These are phyloP conservation scores for Cylindroiulus punctatus DNA, from an alignment of 2,888 invertebrate species.

Conservation along the genomic window DNA sequence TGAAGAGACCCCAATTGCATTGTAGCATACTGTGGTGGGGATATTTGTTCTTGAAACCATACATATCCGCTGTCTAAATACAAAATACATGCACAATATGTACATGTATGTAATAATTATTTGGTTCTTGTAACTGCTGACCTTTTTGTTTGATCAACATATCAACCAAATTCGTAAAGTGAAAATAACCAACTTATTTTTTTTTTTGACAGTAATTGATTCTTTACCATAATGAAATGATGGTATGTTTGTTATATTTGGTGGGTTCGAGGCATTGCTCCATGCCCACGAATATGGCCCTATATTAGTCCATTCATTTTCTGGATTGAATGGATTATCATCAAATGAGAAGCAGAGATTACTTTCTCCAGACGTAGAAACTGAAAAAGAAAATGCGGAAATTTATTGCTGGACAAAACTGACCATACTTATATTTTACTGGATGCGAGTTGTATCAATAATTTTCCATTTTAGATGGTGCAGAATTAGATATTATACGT, in stretches of 20 bases:
- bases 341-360: neutral
- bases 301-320: neutral
- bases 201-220: no score
- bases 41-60: conserved; percentile 26
- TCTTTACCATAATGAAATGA: conserved; percentile 40
- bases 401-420: no score
- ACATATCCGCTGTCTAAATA: conserved; percentile 33
- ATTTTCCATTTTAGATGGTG: no score
- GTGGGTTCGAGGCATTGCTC: conserved; percentile 20
- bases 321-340: neutral
- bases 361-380: neutral
- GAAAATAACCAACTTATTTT: no score
- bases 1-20: neutral
- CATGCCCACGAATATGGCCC: neutral
- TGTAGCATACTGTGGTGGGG: neutral
- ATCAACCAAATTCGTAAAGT: no score
- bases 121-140: no score
- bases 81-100: no score
- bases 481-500: no score
- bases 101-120: no score
- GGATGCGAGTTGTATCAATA: no score
- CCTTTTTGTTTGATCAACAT: no score
- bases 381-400: neutral
- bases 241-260: conserved; percentile 34
- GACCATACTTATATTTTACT: no score